Evolutionary conservation across 2,888 invertebrate species (phyloP).

Genomic region (Dioctria linearis): DNA sequence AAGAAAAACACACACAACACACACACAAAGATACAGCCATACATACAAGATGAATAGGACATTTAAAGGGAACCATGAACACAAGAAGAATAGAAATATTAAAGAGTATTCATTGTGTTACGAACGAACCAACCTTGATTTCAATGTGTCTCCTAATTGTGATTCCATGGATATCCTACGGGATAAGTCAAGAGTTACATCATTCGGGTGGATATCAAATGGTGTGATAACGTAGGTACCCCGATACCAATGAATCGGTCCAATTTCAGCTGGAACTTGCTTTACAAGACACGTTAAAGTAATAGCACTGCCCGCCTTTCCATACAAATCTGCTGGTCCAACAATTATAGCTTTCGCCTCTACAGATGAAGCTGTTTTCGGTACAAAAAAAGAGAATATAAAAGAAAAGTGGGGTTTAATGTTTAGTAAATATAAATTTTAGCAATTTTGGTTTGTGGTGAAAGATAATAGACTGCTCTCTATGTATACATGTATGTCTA

Average conservation of each 20-base stretch:
- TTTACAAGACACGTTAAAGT: conserved; percentile 80
- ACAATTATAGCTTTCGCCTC: conserved; percentile 80
- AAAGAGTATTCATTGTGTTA: conserved; percentile 51
- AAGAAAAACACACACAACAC: neutral
- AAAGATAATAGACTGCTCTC: no score
- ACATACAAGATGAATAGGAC: conserved; percentile 24
- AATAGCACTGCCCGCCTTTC: conserved; percentile 82
- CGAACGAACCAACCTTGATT: conserved; percentile 72
- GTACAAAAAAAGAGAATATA: no score
- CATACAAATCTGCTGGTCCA: conserved; percentile 79
- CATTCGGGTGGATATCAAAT: conserved; percentile 67
- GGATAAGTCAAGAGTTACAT: conserved; percentile 66
- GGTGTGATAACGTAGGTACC: conserved; percentile 71
- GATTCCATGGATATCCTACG: conserved; percentile 69
- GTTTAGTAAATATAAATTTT: conserved; percentile 1
- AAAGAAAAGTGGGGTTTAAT: neutral
- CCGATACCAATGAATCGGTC: conserved; percentile 81
- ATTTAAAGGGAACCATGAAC: conserved; percentile 42
- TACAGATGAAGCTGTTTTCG: conserved; percentile 69
- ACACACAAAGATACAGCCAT: no score
- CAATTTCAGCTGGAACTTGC: conserved; percentile 80
- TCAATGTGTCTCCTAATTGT: conserved; percentile 78
- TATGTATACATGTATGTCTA: no score
- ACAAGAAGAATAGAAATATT: conserved; percentile 1
- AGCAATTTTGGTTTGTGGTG: neutral